phyloP scores from a whole-genome alignment of 2,797 vertebrate genomes.

The Danio kyathit region DNA sequence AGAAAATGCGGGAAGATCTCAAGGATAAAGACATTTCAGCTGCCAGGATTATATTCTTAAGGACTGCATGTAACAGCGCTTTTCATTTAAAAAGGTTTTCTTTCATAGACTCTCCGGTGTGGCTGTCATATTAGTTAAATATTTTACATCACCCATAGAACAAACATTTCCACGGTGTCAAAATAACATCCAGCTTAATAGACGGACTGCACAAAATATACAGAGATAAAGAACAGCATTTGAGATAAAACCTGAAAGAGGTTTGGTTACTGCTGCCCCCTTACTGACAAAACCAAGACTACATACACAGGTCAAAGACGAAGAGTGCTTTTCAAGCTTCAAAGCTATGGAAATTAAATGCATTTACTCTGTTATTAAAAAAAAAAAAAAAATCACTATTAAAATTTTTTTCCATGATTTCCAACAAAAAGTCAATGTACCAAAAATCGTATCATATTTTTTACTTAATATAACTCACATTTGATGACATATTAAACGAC shows the following conservation, averaged over 20 bases:
- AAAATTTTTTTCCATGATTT: too few species aligned
- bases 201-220: slow-evolving; percentile 31
- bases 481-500: too few species aligned
- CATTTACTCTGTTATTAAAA: too few species aligned
- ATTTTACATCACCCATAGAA: not conserved
- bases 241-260: slow-evolving; percentile 27
- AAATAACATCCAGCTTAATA: not conserved
- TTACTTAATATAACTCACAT: too few species aligned
- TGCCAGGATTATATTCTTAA: slow-evolving; percentile 40
- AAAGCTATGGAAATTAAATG: too few species aligned
- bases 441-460: too few species aligned
- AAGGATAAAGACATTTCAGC: slow-evolving; percentile 56
- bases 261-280: slow-evolving; percentile 82
- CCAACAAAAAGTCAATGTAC: too few species aligned
- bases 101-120: slow-evolving; percentile 13
- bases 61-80: slow-evolving; percentile 5
- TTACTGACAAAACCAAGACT: slow-evolving; percentile 66
- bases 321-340: too few species aligned
- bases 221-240: slow-evolving; percentile 23
- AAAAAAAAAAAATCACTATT: too few species aligned
- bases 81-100: slow-evolving; percentile 30
- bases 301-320: not conserved
- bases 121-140: slow-evolving; percentile 13
- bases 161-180: not conserved
- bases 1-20: slow-evolving; percentile 57